Evolutionary conservation across 2,888 invertebrate genomes (phyloP), one percentile per base, ranked within the genome.

Genomic region (Geophilus truncorum): DNA sequence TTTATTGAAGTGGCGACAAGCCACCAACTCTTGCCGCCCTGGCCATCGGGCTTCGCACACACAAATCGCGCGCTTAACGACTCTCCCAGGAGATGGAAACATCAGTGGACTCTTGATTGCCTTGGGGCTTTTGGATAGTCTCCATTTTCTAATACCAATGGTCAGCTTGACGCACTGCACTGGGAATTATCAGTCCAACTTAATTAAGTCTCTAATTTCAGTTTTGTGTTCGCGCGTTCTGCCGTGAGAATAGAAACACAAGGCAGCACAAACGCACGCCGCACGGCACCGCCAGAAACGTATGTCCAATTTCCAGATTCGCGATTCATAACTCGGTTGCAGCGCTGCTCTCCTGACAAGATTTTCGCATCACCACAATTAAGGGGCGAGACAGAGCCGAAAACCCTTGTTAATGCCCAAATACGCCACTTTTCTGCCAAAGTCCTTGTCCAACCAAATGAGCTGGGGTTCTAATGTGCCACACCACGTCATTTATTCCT

Each of bases 191-290:
- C 78, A 45, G 78, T 78, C 78, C 78, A 78, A 78, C 45, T 45
- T 78, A 36, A 78, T 78, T 78, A 78, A 78, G 45, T 34, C 40
- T 78, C 78, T 78, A 78, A 78, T 78, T 78, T 78, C 78, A 78
- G 40, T 78, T 78, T 78, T 78, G 78, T 78, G 28, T 78, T 18
- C 3, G 23, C 5, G 34, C 40, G 5, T 21, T 1, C 57, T 12
- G 51, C 57, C 18, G 57, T 62, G 57, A 62, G 57, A 62, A 62
- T 21, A n/a, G 9, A 6, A 51, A 51, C 57, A 62, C n/a, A n/a
- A n/a, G n/a, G n/a, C n/a, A n/a, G n/a, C n/a, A n/a, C n/a, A 12
- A 45, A 25, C 10, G 12, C 70, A 28, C 51, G 18, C n/a, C 51
- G 32, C n/a, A 51, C 51, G 18, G 18, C 51, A 9, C n/a, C n/a